Conservation (phyloP, 2,888 invertebrate species). For the Esperia sulphurella region DNA sequence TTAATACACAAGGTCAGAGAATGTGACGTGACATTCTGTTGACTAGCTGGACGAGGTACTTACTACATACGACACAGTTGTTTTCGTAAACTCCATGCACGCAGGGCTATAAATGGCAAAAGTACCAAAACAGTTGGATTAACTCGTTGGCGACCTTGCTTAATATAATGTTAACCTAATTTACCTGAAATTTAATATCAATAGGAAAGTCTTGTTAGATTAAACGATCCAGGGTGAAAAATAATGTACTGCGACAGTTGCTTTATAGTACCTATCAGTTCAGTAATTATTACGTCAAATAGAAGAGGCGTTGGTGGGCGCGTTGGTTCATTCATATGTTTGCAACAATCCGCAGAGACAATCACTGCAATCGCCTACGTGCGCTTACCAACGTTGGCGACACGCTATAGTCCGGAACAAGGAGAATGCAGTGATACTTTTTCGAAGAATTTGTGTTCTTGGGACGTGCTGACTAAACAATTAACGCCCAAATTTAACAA, state of each 20-base stretch:
- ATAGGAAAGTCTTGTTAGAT: background rate
- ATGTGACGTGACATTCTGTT: conserved; percentile 22
- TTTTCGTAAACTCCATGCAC: background rate
- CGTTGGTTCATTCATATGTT: conserved; percentile 24
- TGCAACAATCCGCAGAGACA: conserved; percentile 7
- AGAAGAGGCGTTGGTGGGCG: conserved; percentile 12
- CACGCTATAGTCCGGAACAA: conserved; percentile 3
- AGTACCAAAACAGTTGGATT: background rate
- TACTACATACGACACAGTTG: background rate
- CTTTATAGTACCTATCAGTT: background rate
- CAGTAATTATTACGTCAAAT: background rate
- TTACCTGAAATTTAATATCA: background rate
- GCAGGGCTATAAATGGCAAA: background rate
- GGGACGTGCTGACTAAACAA: conserved; percentile 7
- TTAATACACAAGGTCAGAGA: conserved; percentile 26
- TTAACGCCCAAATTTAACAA: conserved; percentile 11
- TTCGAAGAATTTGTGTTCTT: conserved; percentile 14
- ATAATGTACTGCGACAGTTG: conserved; percentile 3
- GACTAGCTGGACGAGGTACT: conserved; percentile 5
- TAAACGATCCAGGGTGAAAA: conserved; percentile 5
- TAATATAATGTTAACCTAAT: background rate
- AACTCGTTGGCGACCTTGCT: background rate
- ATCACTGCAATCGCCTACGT: conserved; percentile 9
- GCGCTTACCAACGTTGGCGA: conserved; percentile 7
- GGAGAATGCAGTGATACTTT: conserved; percentile 9